Base-by-base conservation (phyloP, 2,113 vertebrate genomes). In the Ariopsis seemanni region DNA sequence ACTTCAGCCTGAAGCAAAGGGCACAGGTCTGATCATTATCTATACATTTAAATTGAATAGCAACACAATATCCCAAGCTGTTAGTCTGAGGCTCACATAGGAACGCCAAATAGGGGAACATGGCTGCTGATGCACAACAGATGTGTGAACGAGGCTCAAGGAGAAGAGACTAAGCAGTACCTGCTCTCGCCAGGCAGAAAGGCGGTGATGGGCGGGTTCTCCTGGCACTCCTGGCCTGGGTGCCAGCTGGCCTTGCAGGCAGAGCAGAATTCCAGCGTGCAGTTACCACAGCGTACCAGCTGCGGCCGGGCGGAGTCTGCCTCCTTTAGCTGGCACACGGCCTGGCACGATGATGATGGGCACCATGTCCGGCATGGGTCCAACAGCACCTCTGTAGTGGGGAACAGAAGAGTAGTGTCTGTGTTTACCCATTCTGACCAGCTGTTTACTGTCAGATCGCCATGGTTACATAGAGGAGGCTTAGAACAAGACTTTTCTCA, bases 361-460 rank as follows among this genome's bases (percentile, higher is more conserved):
- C 98, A 99, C 98, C 98, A 99, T 0, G 98, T 99, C 93, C 98
- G 96, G 92, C 97, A 98, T 0, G 98, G 98, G 93, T 99, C 98
- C 94, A 99, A 92, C 89, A 99, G 96, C 86, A 99, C 97, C 96
- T 99, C 98, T 99, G 86, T 27, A 89, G 85, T 25, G 30, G 75
- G 42, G 57, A 50, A 82, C 22, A 86, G 60, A 81, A 65, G 62
- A 20, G 5, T 62, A 82, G n/a, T 75, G 67, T 85, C 65, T 86
- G 27, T 87, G 42, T 81, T 53, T 78, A 82, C 63, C 58, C 11
- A 57, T 50, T 55, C n/a, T 74, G 80, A 57, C 18, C 20, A 55
- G 63, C 80, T 74, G 27, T 63, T 75, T 83, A 72, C 7, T 50
- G 80, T 53, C 42, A 77, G n/a, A 71, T 88, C 58, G 67, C 85